Evolutionary conservation across 2,797 vertebrate genomes (phyloP).

Genomic region (Acrocephalus scirpaceus): DNA sequence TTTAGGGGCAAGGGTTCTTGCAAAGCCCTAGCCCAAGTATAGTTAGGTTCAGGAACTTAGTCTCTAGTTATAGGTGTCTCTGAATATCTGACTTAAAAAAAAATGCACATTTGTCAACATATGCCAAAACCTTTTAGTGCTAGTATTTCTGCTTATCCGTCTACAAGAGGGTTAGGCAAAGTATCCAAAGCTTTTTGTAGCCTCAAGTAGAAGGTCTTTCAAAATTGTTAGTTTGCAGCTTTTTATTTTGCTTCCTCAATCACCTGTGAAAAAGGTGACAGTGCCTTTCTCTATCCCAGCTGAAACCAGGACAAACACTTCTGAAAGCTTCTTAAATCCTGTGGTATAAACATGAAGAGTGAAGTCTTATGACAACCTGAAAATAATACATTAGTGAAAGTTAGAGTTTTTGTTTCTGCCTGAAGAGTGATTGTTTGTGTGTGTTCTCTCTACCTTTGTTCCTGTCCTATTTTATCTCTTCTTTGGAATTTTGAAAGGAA

Average conservation of each 20-base stretch:
- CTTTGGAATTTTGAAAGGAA: slow-evolving; percentile 1
- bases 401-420: neutral
- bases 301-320: neutral
- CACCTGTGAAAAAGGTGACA: neutral
- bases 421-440: neutral
- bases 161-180: neutral
- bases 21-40: neutral
- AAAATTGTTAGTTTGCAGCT: neutral
- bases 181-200: neutral
- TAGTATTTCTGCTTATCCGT: neutral
- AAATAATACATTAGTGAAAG: neutral
- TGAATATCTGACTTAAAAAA: neutral
- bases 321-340: neutral
- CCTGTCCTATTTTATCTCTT: neutral
- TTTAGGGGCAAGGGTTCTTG: neutral
- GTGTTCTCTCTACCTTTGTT: neutral
- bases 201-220: neutral
- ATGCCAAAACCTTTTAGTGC: neutral
- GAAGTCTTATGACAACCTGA: neutral
- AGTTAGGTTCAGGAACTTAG: neutral
- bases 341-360: neutral
- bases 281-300: neutral
- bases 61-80: neutral
- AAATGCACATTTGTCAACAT: neutral
- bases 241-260: neutral